These are phyloP conservation scores for Apogon hyalosoma DNA, from an alignment of 2,797 vertebrate genomes.

Conservation along the genomic window DNA sequence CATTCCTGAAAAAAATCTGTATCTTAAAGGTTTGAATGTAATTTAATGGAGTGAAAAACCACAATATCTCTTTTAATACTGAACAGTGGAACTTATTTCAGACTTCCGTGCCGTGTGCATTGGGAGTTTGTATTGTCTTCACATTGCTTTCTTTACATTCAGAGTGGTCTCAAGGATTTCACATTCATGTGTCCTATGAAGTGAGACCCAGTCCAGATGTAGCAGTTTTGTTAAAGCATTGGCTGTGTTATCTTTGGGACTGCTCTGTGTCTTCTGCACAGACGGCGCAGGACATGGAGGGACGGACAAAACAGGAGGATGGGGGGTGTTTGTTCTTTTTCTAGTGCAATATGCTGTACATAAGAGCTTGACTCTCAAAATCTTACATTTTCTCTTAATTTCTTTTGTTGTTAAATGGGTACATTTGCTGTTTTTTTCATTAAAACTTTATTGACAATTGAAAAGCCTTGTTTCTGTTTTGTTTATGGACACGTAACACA, in stretches of 20 bases:
- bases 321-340: constrained; percentile 76
- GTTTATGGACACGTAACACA: not conserved
- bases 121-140: constrained; percentile 62
- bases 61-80: constrained; percentile 72
- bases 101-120: constrained; percentile 22
- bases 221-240: constrained; percentile 76
- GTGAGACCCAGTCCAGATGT: constrained; percentile 84
- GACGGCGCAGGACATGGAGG: constrained; percentile 54
- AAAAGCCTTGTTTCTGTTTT: constrained; percentile 42
- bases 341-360: constrained; percentile 87
- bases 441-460: constrained; percentile 79
- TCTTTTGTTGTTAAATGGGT: constrained; percentile 83
- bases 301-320: constrained; percentile 61
- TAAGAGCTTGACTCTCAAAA: constrained; percentile 83
- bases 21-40: constrained; percentile 84
- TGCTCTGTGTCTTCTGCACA: constrained; percentile 68
- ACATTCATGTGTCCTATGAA: constrained; percentile 74
- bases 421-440: constrained; percentile 80
- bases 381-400: constrained; percentile 76
- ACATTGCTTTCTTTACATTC: constrained; percentile 71
- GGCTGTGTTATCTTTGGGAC: constrained; percentile 79
- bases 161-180: constrained; percentile 81
- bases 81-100: constrained; percentile 66
- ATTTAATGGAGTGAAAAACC: constrained; percentile 73
- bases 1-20: constrained; percentile 78